phyloP scores from a whole-genome alignment of 2,797 vertebrate genomes.

The Onychomys leucogaster region DNA sequence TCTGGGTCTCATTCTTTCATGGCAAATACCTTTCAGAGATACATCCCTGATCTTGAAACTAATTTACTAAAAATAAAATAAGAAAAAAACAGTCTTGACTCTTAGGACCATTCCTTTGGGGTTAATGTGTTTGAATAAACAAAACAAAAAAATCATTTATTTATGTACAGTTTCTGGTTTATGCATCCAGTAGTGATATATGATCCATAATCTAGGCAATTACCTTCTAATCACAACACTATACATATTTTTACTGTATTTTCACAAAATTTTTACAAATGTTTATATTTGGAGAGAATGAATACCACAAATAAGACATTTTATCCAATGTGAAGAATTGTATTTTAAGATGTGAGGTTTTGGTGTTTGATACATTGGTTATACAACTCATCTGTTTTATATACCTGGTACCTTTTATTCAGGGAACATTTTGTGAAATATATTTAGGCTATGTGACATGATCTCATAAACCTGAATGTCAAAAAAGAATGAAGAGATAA shows the following conservation, averaged over 20 bases:
- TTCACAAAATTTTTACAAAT: not conserved
- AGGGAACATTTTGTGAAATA: too few relatives aligned
- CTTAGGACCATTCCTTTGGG: too few relatives aligned
- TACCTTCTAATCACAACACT: not conserved
- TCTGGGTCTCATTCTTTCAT: not conserved
- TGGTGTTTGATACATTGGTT: not conserved
- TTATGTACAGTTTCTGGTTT: not conserved
- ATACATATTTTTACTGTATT: not conserved
- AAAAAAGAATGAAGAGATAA: too few relatives aligned
- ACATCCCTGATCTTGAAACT: too few relatives aligned
- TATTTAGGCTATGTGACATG: too few relatives aligned
- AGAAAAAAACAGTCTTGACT: too few relatives aligned
- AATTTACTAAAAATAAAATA: too few relatives aligned
- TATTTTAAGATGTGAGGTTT: not conserved
- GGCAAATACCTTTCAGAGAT: too few relatives aligned
- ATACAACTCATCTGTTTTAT: not conserved
- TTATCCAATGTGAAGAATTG: not conserved
- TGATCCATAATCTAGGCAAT: not conserved
- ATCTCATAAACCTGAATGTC: too few relatives aligned
- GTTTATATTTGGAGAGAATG: not conserved
- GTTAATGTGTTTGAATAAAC: too few relatives aligned
- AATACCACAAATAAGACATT: not conserved
- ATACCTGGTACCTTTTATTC: too few relatives aligned
- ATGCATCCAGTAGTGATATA: not conserved
- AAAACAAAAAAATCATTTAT: not conserved